Conservation (phyloP, 2,113 vertebrate species). For the Polypterus senegalus region DNA sequence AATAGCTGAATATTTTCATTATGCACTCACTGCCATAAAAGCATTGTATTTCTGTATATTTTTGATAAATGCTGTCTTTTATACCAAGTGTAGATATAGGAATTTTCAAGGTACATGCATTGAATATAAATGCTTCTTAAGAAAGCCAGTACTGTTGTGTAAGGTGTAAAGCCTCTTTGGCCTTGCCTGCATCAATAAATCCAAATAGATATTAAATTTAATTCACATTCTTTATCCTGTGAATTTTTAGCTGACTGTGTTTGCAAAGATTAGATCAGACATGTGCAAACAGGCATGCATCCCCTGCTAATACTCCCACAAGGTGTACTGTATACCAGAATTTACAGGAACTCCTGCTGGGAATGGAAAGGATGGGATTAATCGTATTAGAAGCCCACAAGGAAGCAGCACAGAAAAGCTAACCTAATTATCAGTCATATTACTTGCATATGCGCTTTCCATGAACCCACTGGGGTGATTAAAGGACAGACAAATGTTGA, state of each 20-base stretch:
- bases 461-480: too few species aligned
- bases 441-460: too few species aligned
- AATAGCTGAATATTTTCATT: too few species aligned
- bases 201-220: background rate
- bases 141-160: background rate
- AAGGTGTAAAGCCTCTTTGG: background rate
- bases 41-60: too few species aligned
- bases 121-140: too few species aligned
- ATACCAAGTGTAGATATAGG: too few species aligned
- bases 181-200: background rate
- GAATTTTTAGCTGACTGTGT: background rate
- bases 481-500: too few species aligned
- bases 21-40: too few species aligned
- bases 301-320: slow-evolving; percentile 1
- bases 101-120: too few species aligned
- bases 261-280: background rate
- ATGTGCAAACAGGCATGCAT: background rate
- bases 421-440: background rate
- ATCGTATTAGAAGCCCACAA: background rate
- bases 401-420: background rate
- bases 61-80: too few species aligned
- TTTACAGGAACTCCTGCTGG: slow-evolving; percentile 2
- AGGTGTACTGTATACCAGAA: background rate
- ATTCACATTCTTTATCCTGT: background rate
- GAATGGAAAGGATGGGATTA: background rate